phyloP scores from a whole-genome alignment of 2,797 vertebrate species.

The Intellagama lesueurii region DNA sequence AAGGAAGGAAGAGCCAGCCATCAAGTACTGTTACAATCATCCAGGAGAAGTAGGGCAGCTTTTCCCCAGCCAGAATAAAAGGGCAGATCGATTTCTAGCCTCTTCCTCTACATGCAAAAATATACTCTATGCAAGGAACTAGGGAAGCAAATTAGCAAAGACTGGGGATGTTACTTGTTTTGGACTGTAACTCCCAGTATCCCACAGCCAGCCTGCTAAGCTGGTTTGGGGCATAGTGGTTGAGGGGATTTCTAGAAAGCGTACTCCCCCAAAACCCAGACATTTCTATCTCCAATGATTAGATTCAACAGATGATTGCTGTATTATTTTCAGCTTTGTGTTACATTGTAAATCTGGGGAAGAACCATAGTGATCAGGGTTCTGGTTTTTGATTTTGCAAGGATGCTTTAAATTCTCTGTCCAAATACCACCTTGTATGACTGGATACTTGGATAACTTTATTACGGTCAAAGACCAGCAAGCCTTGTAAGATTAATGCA shows the following conservation, averaged over 20 bases:
- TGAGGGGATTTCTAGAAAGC: too few species aligned
- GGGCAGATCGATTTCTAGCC: neutral
- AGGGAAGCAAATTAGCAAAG: neutral
- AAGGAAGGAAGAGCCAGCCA: slow-evolving; percentile 5
- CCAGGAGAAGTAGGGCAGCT: neutral
- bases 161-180: too few species aligned
- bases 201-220: too few species aligned
- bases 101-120: neutral
- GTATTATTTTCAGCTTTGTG: neutral
- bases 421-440: too few species aligned
- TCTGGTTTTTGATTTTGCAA: neutral
- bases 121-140: neutral
- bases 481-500: too few species aligned
- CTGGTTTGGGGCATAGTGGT: too few species aligned
- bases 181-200: too few species aligned
- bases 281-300: neutral
- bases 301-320: neutral
- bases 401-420: neutral
- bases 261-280: too few species aligned
- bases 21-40: neutral
- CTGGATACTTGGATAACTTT: too few species aligned
- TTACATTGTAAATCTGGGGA: neutral
- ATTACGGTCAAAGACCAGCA: too few species aligned
- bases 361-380: neutral
- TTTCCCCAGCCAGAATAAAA: neutral